Evolutionary conservation across 2,113 vertebrate species (phyloP), one percentile per base, ranked within the genome.

Genomic region (Donacobius atricapilla): DNA sequence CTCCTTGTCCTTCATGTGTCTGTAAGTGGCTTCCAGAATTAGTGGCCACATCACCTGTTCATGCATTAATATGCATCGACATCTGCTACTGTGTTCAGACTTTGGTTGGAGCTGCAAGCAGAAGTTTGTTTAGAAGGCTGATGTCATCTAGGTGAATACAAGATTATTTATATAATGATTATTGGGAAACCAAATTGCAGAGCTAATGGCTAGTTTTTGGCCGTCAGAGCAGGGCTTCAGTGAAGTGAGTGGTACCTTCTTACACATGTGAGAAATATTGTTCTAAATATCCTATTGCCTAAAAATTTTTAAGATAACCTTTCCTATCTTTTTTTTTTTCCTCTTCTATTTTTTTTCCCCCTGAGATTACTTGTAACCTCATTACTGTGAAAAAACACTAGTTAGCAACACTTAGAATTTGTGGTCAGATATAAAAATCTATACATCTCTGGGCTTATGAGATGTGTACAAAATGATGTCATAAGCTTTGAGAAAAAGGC

Each of bases 81-180:
- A 95, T 89, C 66, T 96, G 90, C 86, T 85, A 54, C 60, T 83
- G 9, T 61, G 31, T 50, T 92, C 70, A 92, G 69, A 57, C 27
- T 95, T 72, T 44, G 20, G 16, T 16, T 40, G 76, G 44, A 80
- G 31, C 64, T 87, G 35, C 31, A 78, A 89, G 54, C 33, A 91
- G 42, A 91, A 63, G 84, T 95, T 73, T 69, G 30, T 89, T 96
- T 87, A 80, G 77, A 79, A 86, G 51, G 68, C 23, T 95, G 75
- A 76, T 96, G 65, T 93, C 25, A 68, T 33, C 44, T 83, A 14
- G 2, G 30, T 86, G 70, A 87, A 57, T 83, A 51, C 48, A 84
- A 85, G 77, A 64, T 90, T 92, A 84, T 92, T 89, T 89, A 69
- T 51, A 44, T 76, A 93, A 93, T 3, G 6, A 93, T 92, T 94